Evolutionary conservation across 2,797 vertebrate genomes (phyloP).

Genomic region (Rhynchonycteris naso): DNA sequence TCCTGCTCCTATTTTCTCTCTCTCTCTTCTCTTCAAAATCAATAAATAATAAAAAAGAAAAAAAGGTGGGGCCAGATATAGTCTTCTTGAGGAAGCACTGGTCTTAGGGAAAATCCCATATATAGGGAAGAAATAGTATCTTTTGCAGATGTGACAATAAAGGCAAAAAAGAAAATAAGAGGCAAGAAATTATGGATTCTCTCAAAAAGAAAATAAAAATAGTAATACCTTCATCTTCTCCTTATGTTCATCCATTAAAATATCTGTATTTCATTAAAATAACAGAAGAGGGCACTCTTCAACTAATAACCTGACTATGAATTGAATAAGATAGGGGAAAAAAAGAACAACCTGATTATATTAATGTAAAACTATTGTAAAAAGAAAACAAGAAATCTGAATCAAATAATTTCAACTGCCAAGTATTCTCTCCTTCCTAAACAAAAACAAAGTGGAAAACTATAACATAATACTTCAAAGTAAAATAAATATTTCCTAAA

Average conservation of each 20-base stretch:
- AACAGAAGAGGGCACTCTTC: slow-evolving; percentile 73
- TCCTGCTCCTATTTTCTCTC: no score
- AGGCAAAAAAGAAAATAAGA: background rate
- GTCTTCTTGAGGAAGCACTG: background rate
- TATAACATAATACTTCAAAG: background rate
- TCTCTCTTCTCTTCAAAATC: no score
- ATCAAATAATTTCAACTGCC: slow-evolving; percentile 2
- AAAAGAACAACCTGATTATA: background rate
- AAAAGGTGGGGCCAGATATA: background rate
- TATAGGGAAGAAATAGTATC: background rate
- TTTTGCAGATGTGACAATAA: background rate
- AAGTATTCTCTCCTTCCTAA: background rate
- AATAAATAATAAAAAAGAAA: no score
- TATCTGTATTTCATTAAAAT: slow-evolving; percentile 47
- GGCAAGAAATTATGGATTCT: background rate
- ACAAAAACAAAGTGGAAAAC: background rate
- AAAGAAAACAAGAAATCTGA: slow-evolving; percentile 24
- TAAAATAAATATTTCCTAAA: background rate
- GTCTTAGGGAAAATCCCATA: background rate
- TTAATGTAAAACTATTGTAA: background rate
- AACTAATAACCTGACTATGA: slow-evolving; percentile 43
- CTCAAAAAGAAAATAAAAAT: background rate
- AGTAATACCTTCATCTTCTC: background rate
- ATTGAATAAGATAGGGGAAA: background rate
- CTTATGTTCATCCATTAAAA: background rate